Evolutionary conservation across 2,113 vertebrate genomes (phyloP).

Genomic region (Ardeotis arabs): DNA sequence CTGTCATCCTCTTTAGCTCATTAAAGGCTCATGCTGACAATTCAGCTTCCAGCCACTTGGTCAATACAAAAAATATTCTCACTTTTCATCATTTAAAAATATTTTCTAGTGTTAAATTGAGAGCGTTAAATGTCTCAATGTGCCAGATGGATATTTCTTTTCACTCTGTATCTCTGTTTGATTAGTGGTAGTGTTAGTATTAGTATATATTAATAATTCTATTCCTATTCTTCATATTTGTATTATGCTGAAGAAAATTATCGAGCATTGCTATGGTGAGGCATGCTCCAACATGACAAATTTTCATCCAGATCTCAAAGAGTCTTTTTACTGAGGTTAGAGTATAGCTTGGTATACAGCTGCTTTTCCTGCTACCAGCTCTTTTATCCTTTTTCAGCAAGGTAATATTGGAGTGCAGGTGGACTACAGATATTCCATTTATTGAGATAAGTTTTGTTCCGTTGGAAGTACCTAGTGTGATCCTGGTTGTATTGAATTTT

Average conservation of each 20-base stretch:
- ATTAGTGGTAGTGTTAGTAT: not conserved
- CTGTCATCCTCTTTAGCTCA: not conserved
- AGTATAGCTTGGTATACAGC: not conserved
- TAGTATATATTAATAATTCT: not conserved
- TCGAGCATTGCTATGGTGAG: not conserved
- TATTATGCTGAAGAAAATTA: not conserved
- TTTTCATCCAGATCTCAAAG: not conserved
- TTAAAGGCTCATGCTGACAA: not conserved
- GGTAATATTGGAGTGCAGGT: not conserved
- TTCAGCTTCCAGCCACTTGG: not conserved
- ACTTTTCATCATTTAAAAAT: not conserved
- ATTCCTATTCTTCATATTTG: not conserved
- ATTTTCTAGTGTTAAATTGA: not conserved
- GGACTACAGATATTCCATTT: not conserved
- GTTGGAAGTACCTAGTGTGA: not conserved
- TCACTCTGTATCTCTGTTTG: not conserved
- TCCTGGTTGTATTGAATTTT: not conserved
- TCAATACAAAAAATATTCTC: not conserved
- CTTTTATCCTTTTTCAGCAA: not conserved
- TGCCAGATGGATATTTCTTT: not conserved
- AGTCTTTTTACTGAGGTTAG: not conserved
- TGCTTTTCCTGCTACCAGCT: not conserved
- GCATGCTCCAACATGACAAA: not conserved
- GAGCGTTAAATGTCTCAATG: not conserved
- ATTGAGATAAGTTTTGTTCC: not conserved